A percentile compares a stretch with the other conserved stretches of the same genome.
Conservation (phyloP, 2,888 invertebrate genomes). For the Tinea pellionella region DNA sequence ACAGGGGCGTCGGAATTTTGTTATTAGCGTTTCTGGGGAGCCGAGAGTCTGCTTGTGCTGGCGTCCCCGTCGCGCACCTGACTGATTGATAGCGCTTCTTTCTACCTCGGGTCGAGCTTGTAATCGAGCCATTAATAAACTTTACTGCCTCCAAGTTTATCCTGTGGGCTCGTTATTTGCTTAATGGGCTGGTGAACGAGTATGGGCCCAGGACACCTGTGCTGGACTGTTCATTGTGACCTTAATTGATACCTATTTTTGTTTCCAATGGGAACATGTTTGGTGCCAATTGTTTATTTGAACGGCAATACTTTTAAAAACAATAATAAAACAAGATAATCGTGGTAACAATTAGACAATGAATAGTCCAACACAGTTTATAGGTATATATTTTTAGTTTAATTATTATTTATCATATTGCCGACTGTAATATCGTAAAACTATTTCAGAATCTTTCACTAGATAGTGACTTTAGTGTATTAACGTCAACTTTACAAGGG, state of each 20-base stretch:
- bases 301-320: neutral
- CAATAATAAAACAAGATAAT: too few relatives aligned
- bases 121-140: conserved; percentile 71
- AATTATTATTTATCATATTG: too few relatives aligned
- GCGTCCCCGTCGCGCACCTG: conserved; percentile 58
- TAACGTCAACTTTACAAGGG: conserved; percentile 1
- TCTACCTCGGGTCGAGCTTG: conserved; percentile 68
- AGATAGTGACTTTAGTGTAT: neutral
- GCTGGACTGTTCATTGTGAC: conserved; percentile 40
- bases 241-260: conserved; percentile 48
- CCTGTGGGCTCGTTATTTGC: conserved; percentile 65
- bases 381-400: too few relatives aligned
- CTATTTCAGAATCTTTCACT: neutral
- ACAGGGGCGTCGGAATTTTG: conserved; percentile 66
- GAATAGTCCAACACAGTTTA: too few relatives aligned
- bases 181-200: conserved; percentile 64
- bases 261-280: conserved; percentile 23
- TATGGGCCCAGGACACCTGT: conserved; percentile 48
- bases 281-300: neutral
- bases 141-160: conserved; percentile 67
- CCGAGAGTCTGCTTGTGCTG: conserved; percentile 25
- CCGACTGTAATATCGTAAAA: neutral
- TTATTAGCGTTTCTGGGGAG: conserved; percentile 63
- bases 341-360: too few relatives aligned
- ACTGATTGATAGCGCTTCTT: conserved; percentile 70